phyloP scores from a whole-genome alignment of 2,888 invertebrate species.

The Meloe dianella region DNA sequence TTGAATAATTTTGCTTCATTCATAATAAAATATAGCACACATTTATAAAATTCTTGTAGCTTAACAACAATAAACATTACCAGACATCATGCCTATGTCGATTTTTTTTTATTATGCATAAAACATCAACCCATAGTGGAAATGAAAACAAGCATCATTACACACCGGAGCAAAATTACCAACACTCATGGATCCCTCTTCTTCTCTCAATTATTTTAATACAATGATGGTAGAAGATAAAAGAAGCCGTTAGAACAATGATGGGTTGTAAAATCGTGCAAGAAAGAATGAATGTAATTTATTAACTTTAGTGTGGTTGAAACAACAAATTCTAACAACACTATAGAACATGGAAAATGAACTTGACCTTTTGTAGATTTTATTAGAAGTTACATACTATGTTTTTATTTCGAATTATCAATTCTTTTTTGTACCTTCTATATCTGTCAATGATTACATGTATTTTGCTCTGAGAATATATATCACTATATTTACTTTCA shows the following conservation, averaged over 20 bases:
- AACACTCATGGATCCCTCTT: not conserved
- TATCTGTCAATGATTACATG: not conserved
- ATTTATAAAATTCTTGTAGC: too few relatives aligned
- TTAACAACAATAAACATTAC: too few relatives aligned
- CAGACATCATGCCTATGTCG: too few relatives aligned
- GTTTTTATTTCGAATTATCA: too few relatives aligned
- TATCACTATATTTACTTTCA: slow-evolving; percentile 27
- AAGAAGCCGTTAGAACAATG: slow-evolving; percentile 12
- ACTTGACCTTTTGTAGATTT: not conserved
- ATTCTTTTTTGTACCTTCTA: not conserved
- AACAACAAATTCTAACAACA: not conserved
- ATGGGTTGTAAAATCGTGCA: slow-evolving; percentile 9
- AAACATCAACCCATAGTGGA: not conserved
- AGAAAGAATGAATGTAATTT: not conserved
- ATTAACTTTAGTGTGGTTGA: not conserved
- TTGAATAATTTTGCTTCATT: too few relatives aligned
- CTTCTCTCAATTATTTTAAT: slow-evolving; percentile 1
- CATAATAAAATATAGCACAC: too few relatives aligned
- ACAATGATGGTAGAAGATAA: slow-evolving; percentile 9
- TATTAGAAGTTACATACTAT: not conserved
- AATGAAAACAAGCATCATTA: slow-evolving; percentile 2
- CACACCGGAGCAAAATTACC: not conserved
- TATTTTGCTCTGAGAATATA: slow-evolving; percentile 15
- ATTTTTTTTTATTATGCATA: too few relatives aligned
- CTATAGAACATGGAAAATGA: too few relatives aligned